Base-by-base conservation (phyloP, 2,113 vertebrate species). In the Sander lucioperca region DNA sequence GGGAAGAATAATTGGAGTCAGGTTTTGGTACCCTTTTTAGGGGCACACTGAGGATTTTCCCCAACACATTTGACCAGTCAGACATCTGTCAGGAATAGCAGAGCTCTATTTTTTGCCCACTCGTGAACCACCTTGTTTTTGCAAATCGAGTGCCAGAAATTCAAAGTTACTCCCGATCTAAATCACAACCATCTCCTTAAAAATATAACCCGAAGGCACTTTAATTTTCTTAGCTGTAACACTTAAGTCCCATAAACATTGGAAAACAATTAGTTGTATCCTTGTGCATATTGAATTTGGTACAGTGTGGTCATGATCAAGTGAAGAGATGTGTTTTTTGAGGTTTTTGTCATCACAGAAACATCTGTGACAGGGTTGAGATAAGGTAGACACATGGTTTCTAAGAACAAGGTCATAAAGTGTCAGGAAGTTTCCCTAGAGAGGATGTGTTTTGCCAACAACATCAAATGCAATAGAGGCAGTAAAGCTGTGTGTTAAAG, bases 121-220 rank as follows among this genome's bases (percentile, higher is more conserved):
- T 45, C 25, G 2, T 67, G 36, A 71, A 25, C 25, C 6, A 14
- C 53, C 21, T 68, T 67, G 68, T 75, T 80, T 79, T 62, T 77
- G 65, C 50, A 58, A 59, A 68, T 43, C 56, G 5, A 43, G 9
- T 73, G 84, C 58, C 53, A 74, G 74, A 54, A 64, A 71, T 54
- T 51, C 48, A 30, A 53, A 39, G 30, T 56, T 66, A 79, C 79
- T 65, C 33, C 53, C 5, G 1, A 48, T 72, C 57, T 78, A 74
- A 82, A 84, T 73, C 78, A 74, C 53, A 63, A 45, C 69, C 64
- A 77, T 70, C 65, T 91, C 79, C 77, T 92, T 88, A 82, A 76
- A 88, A 82, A 67, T 77, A 33, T 63, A 64, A 21, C 67, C 61
- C 2, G 15, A 54, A 57, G 51, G 47, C 23, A 13, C 74, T 83